Base-by-base conservation (phyloP, 2,113 vertebrate genomes). In the Periophthalmodon schlosseri region DNA sequence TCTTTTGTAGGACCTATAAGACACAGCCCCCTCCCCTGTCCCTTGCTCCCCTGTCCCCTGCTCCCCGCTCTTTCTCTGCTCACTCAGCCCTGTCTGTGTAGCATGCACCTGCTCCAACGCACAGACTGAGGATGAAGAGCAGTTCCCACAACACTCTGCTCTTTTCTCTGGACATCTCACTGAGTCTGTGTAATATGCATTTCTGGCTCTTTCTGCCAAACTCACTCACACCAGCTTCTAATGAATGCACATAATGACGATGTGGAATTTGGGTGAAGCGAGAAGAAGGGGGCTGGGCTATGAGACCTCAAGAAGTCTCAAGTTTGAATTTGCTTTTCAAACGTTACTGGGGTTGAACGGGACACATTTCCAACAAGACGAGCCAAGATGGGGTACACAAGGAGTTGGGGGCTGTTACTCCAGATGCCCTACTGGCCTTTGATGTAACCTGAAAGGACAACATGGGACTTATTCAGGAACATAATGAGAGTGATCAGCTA, bases 1-100 rank as follows among this genome's bases (percentile, higher is more conserved):
- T 82, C 91, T 91, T 92, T 93, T 93, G 93, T 94, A 49, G 64
- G 73, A 84, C 75, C 82, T 77, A 74, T 72, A 89, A 83, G 87
- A 87, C 84, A 84, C 81, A 69, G 49, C 81, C 68, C 68, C 74
- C 60, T 50, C 72, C 50, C 21, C 54, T 20, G 54, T 79, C 67
- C 68, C 72, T 56, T 50, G 70, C 50, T 18, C 54, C 18, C 56
- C 57, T 10, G 10, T 21, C 36, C 28, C 20, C 46, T 23, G 33
- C 49, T 14, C 34, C 60, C 16, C 54, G 18, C 28, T 36, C 73
- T n/a, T 69, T 63, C 68, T 65, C 77, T 84, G 76, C 80, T 85
- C 86, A 84, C 57, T 89, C 75, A 58, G 77, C 86, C 84, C 75
- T 76, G n/a, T 85, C 83, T 75, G 86, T 80, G 80, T 78, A 91